phyloP scores from a whole-genome alignment of 1,140 invertebrate genomes.

The Ditylenchus dipsaci region DNA sequence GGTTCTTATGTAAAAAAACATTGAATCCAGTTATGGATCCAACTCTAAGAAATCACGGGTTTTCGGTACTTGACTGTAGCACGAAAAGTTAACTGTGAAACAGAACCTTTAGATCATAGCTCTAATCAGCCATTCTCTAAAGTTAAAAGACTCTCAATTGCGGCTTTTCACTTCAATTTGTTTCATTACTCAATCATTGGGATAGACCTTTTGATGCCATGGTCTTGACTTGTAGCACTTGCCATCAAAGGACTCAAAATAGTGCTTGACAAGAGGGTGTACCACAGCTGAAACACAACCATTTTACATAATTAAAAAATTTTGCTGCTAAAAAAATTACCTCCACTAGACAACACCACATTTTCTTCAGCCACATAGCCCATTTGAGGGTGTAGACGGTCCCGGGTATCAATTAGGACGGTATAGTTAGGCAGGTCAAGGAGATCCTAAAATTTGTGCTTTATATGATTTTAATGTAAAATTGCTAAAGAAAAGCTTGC shows the following conservation, averaged over 20 bases:
- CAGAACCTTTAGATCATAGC: too few relatives aligned
- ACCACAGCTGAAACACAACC: slow-evolving; percentile 35
- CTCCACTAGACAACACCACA: slow-evolving; percentile 54
- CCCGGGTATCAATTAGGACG: slow-evolving; percentile 60
- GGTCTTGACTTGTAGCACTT: slow-evolving; percentile 29
- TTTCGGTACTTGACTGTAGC: too few relatives aligned
- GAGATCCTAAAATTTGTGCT: slow-evolving; percentile 45
- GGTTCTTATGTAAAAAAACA: too few relatives aligned
- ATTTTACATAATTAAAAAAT: too few relatives aligned
- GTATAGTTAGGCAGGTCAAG: slow-evolving; percentile 59
- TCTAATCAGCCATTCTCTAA: too few relatives aligned
- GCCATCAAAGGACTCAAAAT: slow-evolving; percentile 45
- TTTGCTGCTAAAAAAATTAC: too few relatives aligned
- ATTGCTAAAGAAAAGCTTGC: slow-evolving; percentile 9
- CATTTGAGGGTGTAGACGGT: slow-evolving; percentile 57
- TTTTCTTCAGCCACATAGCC: slow-evolving; percentile 61
- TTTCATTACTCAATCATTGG: slow-evolving; percentile 16
- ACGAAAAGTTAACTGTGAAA: too few relatives aligned
- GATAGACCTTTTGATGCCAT: slow-evolving; percentile 31
- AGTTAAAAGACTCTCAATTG: too few relatives aligned
- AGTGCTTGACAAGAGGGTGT: slow-evolving; percentile 45
- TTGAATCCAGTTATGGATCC: too few relatives aligned
- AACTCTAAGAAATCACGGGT: too few relatives aligned
- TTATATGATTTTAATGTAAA: background rate
- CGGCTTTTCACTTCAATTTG: too few relatives aligned